These are phyloP conservation scores for Nycticorax nycticorax DNA, from an alignment of 2,113 vertebrate species.

Conservation along the genomic window DNA sequence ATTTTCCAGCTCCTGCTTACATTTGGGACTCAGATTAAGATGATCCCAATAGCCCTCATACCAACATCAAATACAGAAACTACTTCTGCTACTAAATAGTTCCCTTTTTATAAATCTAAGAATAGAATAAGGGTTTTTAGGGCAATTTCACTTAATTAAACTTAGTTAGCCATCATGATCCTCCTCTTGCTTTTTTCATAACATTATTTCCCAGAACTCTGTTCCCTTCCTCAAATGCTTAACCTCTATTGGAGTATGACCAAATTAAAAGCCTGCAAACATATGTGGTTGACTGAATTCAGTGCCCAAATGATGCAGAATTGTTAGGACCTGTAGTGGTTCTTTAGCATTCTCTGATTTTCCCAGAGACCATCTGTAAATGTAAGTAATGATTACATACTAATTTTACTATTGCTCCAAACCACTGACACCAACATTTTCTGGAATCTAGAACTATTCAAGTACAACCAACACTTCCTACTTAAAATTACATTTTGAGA, in stretches of 20 bases:
- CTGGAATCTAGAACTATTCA: neutral
- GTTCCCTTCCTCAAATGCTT: neutral
- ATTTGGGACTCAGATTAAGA: neutral
- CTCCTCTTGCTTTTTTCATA: neutral
- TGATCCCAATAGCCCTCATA: neutral
- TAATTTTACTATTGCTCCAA: neutral
- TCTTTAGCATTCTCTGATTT: neutral
- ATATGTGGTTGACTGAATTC: neutral
- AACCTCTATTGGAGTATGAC: neutral
- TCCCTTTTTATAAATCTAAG: neutral
- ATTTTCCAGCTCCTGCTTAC: neutral
- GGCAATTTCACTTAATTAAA: neutral
- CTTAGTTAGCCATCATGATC: neutral
- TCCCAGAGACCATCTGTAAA: neutral
- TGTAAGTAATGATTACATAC: neutral
- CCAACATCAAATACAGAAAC: neutral
- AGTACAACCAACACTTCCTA: neutral
- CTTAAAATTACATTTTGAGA: neutral
- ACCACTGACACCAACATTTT: neutral
- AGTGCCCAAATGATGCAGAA: neutral
- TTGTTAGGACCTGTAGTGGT: accelerated
- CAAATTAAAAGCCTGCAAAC: neutral
- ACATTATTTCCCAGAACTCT: neutral
- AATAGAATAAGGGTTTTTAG: neutral
- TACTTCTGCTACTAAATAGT: neutral